Evolutionary conservation across 2,113 vertebrate genomes (phyloP).

Genomic region (Chloropsis hardwickii): DNA sequence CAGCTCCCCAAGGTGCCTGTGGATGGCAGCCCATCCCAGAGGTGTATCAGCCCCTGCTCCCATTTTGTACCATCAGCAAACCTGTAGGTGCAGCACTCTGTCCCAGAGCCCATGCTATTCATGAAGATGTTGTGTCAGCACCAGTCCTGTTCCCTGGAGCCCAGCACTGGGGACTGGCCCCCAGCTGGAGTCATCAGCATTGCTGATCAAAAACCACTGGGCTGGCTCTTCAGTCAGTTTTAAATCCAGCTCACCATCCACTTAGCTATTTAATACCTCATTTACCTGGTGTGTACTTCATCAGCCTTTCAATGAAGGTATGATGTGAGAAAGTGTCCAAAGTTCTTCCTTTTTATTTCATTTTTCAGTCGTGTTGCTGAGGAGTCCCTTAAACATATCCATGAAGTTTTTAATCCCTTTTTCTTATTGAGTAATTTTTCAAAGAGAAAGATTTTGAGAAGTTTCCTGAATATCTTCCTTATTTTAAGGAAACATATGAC

Average conservation of each 20-base stretch:
- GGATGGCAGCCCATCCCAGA: background rate
- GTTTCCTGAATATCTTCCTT: background rate
- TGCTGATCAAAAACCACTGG: background rate
- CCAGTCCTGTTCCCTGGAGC: background rate
- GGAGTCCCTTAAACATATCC: background rate
- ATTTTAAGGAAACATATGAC: background rate
- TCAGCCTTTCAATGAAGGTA: background rate
- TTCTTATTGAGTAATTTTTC: background rate
- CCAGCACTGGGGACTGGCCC: background rate
- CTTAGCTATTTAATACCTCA: background rate
- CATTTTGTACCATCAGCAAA: background rate
- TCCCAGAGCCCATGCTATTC: background rate
- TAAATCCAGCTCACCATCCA: background rate
- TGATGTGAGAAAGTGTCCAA: background rate
- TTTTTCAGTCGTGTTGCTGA: background rate
- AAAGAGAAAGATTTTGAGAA: background rate
- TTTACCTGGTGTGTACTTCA: background rate
- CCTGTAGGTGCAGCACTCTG: background rate
- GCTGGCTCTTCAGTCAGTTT: background rate
- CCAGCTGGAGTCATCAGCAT: fast-evolving
- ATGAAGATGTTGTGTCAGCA: background rate
- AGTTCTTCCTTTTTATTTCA: background rate
- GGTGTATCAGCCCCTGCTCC: background rate
- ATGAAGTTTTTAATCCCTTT: background rate
- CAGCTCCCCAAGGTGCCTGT: background rate